These are phyloP conservation scores for sheep (Ovis aries) DNA, from an alignment of 2,113 vertebrate species.

Conservation along the genomic window ARS-UI_Ramb_v3.0 NC_056056.1:215657501-215658000, in stretches of 20 bases:
- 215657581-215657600: background rate
- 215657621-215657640: background rate
- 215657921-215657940: accelerated
- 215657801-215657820: background rate
- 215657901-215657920: background rate
- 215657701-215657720: accelerated
- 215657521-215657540: accelerated
- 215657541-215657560: background rate
- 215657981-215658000: background rate
- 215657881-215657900: too few species aligned
- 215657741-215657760: background rate
- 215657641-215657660: background rate
- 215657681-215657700: accelerated
- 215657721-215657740: too few species aligned
- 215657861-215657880: background rate
- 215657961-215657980: background rate
- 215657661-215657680: background rate
- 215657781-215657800: background rate
- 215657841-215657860: background rate
- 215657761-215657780: too few species aligned
- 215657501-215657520: background rate
- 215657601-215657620: background rate
- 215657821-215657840: background rate
- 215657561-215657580: background rate
- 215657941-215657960: background rate